Conservation (phyloP, 2,797 vertebrate genomes). For the Leptatherina wallacei region DNA sequence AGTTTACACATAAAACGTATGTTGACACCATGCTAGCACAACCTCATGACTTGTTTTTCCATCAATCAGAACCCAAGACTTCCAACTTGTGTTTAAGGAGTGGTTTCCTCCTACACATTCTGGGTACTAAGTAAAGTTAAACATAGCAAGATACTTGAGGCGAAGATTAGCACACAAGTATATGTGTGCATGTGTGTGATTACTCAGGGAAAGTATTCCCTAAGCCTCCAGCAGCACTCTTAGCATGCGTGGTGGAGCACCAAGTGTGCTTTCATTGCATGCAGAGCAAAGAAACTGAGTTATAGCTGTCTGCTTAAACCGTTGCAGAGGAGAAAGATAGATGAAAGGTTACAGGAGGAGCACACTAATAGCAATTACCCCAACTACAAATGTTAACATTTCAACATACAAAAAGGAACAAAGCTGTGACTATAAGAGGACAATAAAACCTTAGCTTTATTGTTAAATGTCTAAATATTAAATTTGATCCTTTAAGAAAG, state of each 20-base stretch:
- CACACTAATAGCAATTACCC: constrained; percentile 17
- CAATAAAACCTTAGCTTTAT: constrained; percentile 10
- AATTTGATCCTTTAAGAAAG: constrained; percentile 45
- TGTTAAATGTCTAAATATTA: constrained; percentile 1
- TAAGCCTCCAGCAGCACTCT: constrained; percentile 61
- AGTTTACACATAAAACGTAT: constrained; percentile 9
- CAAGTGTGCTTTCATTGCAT: constrained; percentile 43
- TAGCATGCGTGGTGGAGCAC: constrained; percentile 43
- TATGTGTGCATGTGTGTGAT: constrained; percentile 18
- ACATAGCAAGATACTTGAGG: constrained; percentile 46
- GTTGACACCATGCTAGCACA: constrained; percentile 17
- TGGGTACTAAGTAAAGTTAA: constrained; percentile 53
- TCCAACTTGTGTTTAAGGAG: constrained; percentile 48
- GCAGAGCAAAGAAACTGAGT: constrained; percentile 44
- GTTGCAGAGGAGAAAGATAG: constrained; percentile 23
- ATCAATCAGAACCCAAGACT: constrained; percentile 22
- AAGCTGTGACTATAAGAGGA: constrained; percentile 17
- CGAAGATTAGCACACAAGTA: constrained; percentile 18
- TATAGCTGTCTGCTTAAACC: constrained; percentile 34
- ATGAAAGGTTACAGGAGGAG: constrained; percentile 17
- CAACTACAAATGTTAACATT: constrained; percentile 2
- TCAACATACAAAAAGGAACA: constrained; percentile 26
- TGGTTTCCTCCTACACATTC: constrained; percentile 36
- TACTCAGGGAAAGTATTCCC: constrained; percentile 48
- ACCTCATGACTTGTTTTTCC: constrained; percentile 4